phyloP scores from a whole-genome alignment of 2,888 invertebrate genomes.

The Pogonocherus hispidulus region DNA sequence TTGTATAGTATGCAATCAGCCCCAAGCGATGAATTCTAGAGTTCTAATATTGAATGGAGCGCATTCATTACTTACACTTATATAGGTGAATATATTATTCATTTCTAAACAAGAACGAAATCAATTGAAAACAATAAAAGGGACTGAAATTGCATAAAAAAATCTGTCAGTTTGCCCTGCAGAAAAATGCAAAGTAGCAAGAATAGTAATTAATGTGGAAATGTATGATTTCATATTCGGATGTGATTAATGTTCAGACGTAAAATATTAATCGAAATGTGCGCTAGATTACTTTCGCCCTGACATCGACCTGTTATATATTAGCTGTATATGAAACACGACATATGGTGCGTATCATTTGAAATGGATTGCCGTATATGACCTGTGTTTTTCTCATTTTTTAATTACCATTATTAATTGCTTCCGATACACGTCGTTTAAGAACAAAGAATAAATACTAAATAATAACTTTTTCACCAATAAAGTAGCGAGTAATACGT shows the following conservation, averaged over 20 bases:
- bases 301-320: slow-evolving; percentile 40
- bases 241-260: slow-evolving; percentile 57
- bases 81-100: too few species aligned
- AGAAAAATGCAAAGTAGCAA: slow-evolving; percentile 52
- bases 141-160: too few species aligned
- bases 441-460: too few species aligned
- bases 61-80: too few species aligned
- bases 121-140: too few species aligned
- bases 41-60: too few species aligned
- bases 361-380: slow-evolving; percentile 7
- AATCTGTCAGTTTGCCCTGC: slow-evolving; percentile 25
- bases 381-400: neutral
- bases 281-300: slow-evolving; percentile 56
- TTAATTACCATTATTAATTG: slow-evolving; percentile 8
- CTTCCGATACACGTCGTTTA: neutral
- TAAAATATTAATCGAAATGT: slow-evolving; percentile 58
- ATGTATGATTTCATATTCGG: slow-evolving; percentile 52
- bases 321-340: slow-evolving; percentile 36
- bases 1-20: too few species aligned
- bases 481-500: too few species aligned
- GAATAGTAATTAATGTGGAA: slow-evolving; percentile 52
- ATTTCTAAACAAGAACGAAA: too few species aligned
- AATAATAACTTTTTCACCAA: too few species aligned
- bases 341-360: slow-evolving; percentile 39
- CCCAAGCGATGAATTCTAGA: too few species aligned